phyloP scores from a whole-genome alignment of 2,888 invertebrate genomes.

The Dugesia japonica region DNA sequence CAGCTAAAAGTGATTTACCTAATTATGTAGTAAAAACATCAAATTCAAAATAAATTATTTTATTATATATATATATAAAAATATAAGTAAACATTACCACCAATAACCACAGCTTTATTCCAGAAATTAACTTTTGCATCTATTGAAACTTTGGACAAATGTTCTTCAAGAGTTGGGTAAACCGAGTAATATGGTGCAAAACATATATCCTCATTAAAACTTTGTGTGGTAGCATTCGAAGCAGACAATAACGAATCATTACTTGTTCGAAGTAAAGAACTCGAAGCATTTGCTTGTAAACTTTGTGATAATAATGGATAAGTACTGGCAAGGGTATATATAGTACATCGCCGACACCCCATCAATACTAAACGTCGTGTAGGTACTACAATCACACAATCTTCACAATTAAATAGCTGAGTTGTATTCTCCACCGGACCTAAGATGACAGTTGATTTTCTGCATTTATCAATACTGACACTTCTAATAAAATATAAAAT shows the following conservation, averaged over 20 bases:
- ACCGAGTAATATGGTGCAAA: conserved; percentile 48
- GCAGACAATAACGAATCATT: background rate
- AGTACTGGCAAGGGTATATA: conserved; percentile 47
- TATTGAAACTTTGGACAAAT: conserved; percentile 44
- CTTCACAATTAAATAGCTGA: conserved; percentile 46
- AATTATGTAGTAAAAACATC: too few relatives aligned
- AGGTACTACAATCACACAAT: conserved; percentile 44
- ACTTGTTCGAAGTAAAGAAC: background rate
- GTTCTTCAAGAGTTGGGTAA: conserved; percentile 47
- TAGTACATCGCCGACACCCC: conserved; percentile 44
- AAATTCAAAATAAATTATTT: too few relatives aligned
- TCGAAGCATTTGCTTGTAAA: background rate
- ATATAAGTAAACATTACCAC: background rate
- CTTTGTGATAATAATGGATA: conserved; percentile 42
- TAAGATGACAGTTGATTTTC: conserved; percentile 46
- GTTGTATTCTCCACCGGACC: conserved; percentile 48
- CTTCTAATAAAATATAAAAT: conserved; percentile 38
- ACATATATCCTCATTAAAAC: conserved; percentile 41
- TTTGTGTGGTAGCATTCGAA: background rate
- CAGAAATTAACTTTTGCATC: conserved; percentile 44
- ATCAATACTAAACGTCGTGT: conserved; percentile 44
- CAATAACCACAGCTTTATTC: conserved; percentile 44
- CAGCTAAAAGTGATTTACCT: too few relatives aligned
- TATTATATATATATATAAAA: too few relatives aligned
- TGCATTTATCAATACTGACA: conserved; percentile 47